Evolutionary conservation across 2,888 invertebrate genomes (phyloP).

Genomic region (Anaspis maculata): DNA sequence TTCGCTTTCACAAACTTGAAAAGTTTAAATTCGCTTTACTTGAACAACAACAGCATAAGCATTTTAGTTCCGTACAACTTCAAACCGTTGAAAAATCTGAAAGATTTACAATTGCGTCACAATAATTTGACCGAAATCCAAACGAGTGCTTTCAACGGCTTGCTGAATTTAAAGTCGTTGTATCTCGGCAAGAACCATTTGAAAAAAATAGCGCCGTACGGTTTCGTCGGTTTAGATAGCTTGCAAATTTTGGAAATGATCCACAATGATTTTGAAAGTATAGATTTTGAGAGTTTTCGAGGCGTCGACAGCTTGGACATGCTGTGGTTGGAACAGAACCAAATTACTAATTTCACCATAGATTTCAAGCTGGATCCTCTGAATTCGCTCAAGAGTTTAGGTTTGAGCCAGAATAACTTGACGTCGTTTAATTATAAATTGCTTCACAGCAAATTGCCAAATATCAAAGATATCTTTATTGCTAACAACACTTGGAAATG

Average conservation of each 20-base stretch:
- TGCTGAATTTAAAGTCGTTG: constrained; percentile 34
- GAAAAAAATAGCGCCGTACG: constrained; percentile 33
- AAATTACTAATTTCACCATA: constrained; percentile 26
- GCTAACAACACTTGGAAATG: constrained; percentile 34
- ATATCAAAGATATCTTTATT: constrained; percentile 33
- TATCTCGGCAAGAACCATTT: constrained; percentile 40
- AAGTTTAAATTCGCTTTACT: constrained; percentile 35
- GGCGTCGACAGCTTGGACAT: constrained; percentile 30
- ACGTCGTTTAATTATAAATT: constrained; percentile 30
- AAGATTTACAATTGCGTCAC: constrained; percentile 35
- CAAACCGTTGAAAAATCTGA: constrained; percentile 33
- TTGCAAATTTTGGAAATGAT: constrained; percentile 34
- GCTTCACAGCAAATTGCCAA: constrained; percentile 30
- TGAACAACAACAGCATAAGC: constrained; percentile 38
- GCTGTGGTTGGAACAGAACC: constrained; percentile 35
- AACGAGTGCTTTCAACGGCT: constrained; percentile 37
- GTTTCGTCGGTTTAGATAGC: constrained; percentile 36
- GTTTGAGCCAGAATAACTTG: constrained; percentile 32
- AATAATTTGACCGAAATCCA: constrained; percentile 37
- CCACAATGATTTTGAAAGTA: constrained; percentile 28
- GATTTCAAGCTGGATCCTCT: constrained; percentile 26
- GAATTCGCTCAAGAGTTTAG: constrained; percentile 27
- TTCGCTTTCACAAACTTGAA: constrained; percentile 37
- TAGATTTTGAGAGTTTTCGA: constrained; percentile 29
- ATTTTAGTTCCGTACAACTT: constrained; percentile 37